Evolutionary conservation across 1,140 invertebrate species (phyloP).

Genomic region (Eueides isabella): DNA sequence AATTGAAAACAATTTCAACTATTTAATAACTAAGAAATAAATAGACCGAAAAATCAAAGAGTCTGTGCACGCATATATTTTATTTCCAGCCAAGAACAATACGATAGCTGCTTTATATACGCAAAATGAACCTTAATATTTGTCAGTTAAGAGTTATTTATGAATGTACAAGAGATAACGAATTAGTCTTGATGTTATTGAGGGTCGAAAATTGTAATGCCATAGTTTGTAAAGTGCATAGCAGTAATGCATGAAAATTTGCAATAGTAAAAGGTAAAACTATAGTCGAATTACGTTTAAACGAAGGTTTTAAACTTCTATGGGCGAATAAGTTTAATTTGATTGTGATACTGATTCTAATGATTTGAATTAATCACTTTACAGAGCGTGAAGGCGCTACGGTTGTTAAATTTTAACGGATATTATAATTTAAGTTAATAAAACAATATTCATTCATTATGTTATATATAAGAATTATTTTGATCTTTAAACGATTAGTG

Average conservation of each 20-base stretch:
- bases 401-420: not conserved
- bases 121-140: constrained; percentile 30
- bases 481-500: too few species aligned
- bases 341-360: not conserved
- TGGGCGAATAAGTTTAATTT: not conserved
- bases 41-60: constrained; percentile 51
- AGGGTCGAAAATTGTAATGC: constrained; percentile 44
- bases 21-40: constrained; percentile 43
- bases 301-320: not conserved
- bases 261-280: constrained; percentile 45
- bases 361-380: constrained; percentile 4
- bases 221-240: constrained; percentile 51
- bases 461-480: too few species aligned
- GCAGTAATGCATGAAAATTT: constrained; percentile 51
- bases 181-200: constrained; percentile 32
- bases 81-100: constrained; percentile 23
- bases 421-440: not conserved
- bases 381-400: constrained; percentile 19
- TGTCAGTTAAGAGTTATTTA: constrained; percentile 19
- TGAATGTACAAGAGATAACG: not conserved
- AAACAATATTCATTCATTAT: not conserved
- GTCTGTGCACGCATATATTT: constrained; percentile 33
- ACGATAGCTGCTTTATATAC: not conserved
- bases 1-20: constrained; percentile 28
- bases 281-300: not conserved